Conservation (phyloP, 2,888 invertebrate species). For the Strigamia maritima region DNA sequence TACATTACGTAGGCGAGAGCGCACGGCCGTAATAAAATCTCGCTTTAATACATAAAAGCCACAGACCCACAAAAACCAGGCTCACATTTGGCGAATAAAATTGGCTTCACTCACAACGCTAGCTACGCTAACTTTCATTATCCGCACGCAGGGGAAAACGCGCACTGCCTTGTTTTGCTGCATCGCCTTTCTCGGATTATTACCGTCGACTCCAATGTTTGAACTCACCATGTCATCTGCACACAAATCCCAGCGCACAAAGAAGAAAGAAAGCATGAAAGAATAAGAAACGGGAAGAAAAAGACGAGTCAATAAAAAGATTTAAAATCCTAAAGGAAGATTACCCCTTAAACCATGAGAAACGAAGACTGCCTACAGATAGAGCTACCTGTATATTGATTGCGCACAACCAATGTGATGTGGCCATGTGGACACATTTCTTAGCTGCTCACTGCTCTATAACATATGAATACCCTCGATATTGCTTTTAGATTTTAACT, state of each 20-base stretch:
- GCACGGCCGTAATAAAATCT: conserved; percentile 32
- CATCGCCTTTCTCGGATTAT: conserved; percentile 2
- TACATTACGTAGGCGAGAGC: conserved; percentile 34
- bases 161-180: conserved; percentile 20
- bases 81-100: conserved; percentile 28
- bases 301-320: conserved; percentile 21
- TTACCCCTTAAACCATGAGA: conserved; percentile 28
- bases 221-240: conserved; percentile 30
- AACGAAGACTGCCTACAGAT: conserved; percentile 22
- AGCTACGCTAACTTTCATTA: conserved; percentile 32
- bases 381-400: conserved; percentile 32
- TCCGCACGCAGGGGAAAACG: conserved; percentile 19
- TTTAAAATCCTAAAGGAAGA: conserved; percentile 32
- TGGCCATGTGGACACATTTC: conserved; percentile 26
- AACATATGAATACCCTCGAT: background rate
- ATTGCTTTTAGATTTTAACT: conserved; percentile 23
- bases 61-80: conserved; percentile 34
- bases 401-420: conserved; percentile 2
- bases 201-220: conserved; percentile 21
- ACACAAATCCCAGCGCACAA: conserved; percentile 30
- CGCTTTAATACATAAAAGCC: conserved; percentile 34
- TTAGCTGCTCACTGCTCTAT: too few relatives aligned
- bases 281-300: background rate
- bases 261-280: background rate
- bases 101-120: conserved; percentile 34